phyloP scores from a whole-genome alignment of 2,797 vertebrate species.

The Macropus fuliginosus region DNA sequence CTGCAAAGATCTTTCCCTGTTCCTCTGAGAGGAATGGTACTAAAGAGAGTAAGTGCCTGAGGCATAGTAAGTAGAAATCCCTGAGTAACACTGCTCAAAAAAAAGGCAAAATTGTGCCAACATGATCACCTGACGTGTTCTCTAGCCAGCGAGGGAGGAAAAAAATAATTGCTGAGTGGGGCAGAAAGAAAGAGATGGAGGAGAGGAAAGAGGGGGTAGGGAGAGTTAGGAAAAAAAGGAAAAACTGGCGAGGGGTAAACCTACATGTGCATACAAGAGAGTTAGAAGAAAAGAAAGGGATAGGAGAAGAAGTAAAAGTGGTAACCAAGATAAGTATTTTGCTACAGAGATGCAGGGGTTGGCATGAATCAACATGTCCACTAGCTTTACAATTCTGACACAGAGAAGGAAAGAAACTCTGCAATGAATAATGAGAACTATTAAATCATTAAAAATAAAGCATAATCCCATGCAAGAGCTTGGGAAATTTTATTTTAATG shows the following conservation, averaged over 20 bases:
- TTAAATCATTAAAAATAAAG: neutral
- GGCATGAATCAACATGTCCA: slow-evolving; percentile 48
- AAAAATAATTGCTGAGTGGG: slow-evolving; percentile 22
- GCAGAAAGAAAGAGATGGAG: slow-evolving; percentile 1
- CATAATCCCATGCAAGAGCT: neutral
- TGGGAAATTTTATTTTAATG: neutral
- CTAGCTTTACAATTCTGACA: neutral
- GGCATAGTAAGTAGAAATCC: slow-evolving; percentile 38
- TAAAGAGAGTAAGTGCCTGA: slow-evolving; percentile 31
- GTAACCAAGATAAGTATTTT: slow-evolving; percentile 51
- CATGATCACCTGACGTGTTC: slow-evolving; percentile 34
- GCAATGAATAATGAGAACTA: neutral
- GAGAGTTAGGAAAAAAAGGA: neutral
- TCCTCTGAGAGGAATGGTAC: slow-evolving; percentile 22
- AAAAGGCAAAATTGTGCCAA: slow-evolving; percentile 20
- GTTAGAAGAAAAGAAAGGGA: neutral
- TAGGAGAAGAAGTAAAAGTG: neutral
- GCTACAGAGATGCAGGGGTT: neutral
- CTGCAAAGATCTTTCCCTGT: slow-evolving; percentile 61
- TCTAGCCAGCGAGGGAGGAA: slow-evolving; percentile 34
- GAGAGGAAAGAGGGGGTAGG: neutral
- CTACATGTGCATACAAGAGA: neutral
- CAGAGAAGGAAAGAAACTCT: neutral
- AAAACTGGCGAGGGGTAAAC: neutral
- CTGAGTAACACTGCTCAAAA: slow-evolving; percentile 36